Base-by-base conservation (phyloP, 2,797 vertebrate species). In the Bucorvus abyssinicus region DNA sequence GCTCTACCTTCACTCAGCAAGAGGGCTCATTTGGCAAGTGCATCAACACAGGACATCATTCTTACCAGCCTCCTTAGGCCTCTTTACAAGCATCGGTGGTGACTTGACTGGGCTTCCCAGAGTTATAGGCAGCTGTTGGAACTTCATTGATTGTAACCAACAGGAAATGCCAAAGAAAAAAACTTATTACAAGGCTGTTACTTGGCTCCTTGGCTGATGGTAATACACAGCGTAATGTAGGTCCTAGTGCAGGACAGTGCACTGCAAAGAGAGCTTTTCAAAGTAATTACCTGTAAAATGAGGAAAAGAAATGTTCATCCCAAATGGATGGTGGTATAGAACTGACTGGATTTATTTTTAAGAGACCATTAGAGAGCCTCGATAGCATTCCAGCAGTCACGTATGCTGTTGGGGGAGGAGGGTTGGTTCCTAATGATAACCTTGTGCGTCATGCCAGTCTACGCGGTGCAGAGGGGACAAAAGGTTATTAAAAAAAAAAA, bases 401-500 rank as follows among this genome's bases (percentile, higher is more conserved):
- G 10, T 21, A 24, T 70, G 78, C 47, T 82, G 20, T 15, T 74
- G 38, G 53, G 34, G 45, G 44, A 7, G 14, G 40, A 55, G 52
- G 60, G 21, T 38, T 59, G 80, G 32, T 84, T 94, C 86, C 93
- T 90, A 45, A 57, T 77, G 50, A 59, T 63, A 89, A 55, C n/a
- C 13, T 47, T 52, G 42, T 36, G n/a, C 8, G 42, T 93, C 81
- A 74, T 79, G 71, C 80, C 84, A 49, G 59, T 59, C 27, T 87
- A 87, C 57, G 90, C 50, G 76, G 12, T 81, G 77, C 70, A 92
- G 77, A 68, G 89, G 47, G 71, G 93, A 96, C 64, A 94, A 84
- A 94, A 81, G 91, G 91, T 93, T 84, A 45, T 73, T 20, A 44
- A 44, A 78, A 84, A 81, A 78, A 73, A 65, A 78, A 71, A 93